Evolutionary conservation across 2,113 vertebrate species (phyloP), one percentile per base, ranked within the genome.

Genomic region (Saiga tatarica): DNA sequence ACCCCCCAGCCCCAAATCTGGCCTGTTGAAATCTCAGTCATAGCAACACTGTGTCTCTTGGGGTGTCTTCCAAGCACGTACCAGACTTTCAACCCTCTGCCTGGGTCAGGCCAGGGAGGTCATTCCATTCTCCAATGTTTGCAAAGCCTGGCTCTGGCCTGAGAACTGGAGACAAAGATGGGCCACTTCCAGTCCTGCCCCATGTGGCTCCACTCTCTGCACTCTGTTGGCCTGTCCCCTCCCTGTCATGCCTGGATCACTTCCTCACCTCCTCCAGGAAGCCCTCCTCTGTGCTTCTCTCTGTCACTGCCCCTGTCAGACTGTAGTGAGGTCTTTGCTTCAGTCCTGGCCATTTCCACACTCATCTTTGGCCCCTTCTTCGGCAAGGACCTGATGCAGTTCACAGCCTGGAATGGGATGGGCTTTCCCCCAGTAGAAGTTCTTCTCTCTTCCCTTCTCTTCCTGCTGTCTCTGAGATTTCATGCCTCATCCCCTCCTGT

Each of bases 361-460:
- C 52, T 59, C 5, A 0, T 81, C 25, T 71, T 36, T 47, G 74
- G 45, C 6, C 30, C 28, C 50, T 79, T 67, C 42, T 1, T 28
- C 12, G 76, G 25, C 30, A 47, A 78, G 33, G 74, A 39, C n/a
- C 9, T 23, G 3, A 2, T 16, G 26, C 28, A 23, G 23, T 59
- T 71, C 0, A 5, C 17, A 45, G 26, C 60, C 55, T 3, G 7
- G 76, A 30, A 12, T 5, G 1, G 14, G 50, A 3, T 1, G 19
- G 36, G 3, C 26, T 55, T 33, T 8, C 30, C n/a, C 12, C 28
- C 7, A 10, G 0, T 25, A n/a, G 7, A 3, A 23, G 17, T 7
- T 28, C 60, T 45, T 33, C 15, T 17, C 3, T 4, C 36, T 39
- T 30, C 33, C 7, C 47, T 50, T 36, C 25, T 64, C 42, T 88